phyloP scores from a whole-genome alignment of 2,888 invertebrate genomes.

The Schizotus pectinicornis region DNA sequence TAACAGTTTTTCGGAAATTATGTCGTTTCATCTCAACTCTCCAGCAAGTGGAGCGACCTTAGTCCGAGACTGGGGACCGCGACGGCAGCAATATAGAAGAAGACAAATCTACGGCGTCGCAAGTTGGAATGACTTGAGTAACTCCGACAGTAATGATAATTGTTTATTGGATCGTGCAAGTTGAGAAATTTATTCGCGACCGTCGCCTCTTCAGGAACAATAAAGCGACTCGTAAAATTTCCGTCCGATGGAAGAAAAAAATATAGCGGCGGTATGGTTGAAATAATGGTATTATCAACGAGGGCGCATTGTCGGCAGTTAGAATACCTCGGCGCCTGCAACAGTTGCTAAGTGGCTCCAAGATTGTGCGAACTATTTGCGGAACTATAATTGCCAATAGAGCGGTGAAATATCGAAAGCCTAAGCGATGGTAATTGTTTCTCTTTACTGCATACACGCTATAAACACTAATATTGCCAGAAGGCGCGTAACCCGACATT shows the following conservation, averaged over 20 bases:
- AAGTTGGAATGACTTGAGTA: constrained; percentile 53
- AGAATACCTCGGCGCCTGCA: constrained; percentile 36
- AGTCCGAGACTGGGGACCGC: no score
- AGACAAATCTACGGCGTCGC: constrained; percentile 45
- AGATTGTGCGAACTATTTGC: constrained; percentile 57
- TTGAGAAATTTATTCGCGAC: constrained; percentile 47
- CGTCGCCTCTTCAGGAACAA: background rate
- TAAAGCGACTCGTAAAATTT: no score
- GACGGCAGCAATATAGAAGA: constrained; percentile 25
- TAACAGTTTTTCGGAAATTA: no score
- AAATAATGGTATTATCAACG: constrained; percentile 2
- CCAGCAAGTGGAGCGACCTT: no score
- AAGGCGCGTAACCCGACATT: constrained; percentile 46
- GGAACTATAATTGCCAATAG: constrained; percentile 52
- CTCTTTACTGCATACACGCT: constrained; percentile 54
- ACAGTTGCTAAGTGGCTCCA: constrained; percentile 52
- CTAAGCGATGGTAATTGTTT: constrained; percentile 57
- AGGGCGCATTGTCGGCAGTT: constrained; percentile 27
- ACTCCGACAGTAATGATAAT: constrained; percentile 57
- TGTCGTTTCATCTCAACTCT: no score
- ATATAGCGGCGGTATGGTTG: no score
- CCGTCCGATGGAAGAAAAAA: no score
- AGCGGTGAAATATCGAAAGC: constrained; percentile 56
- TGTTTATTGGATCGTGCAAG: constrained; percentile 56
- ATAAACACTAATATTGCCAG: constrained; percentile 57